Percentiles rank a stretch among this genome's conserved stretches.
Evolutionary conservation across 2,888 invertebrate species (phyloP).

Genomic region (Miltochrista miniata): DNA sequence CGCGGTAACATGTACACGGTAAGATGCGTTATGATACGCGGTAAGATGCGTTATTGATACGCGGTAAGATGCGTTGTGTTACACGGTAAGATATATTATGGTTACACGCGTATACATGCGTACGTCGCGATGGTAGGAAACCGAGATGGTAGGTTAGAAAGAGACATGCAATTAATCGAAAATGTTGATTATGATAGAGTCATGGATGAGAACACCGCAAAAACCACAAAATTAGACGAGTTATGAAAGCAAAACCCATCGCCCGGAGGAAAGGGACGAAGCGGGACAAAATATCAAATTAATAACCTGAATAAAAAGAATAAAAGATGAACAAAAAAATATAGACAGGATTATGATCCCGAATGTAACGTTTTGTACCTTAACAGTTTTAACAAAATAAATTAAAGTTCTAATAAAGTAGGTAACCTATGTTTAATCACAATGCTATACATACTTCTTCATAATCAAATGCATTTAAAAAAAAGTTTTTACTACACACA

Average conservation of each 20-base stretch:
- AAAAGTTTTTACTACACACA: no score
- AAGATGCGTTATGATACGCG: no score
- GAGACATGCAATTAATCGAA: constrained; percentile 57
- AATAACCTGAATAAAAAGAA: constrained; percentile 28
- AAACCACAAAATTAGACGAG: constrained; percentile 65
- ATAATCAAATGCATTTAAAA: no score
- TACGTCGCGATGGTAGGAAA: constrained; percentile 42
- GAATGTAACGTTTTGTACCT: no score
- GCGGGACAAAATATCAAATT: constrained; percentile 50
- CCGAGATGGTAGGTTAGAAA: constrained; percentile 44
- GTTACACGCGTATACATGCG: constrained; percentile 2
- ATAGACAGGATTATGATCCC: background rate
- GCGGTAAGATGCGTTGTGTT: no score
- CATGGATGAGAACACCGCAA: constrained; percentile 61
- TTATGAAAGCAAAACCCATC: constrained; percentile 75
- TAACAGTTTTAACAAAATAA: no score
- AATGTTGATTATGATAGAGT: constrained; percentile 53
- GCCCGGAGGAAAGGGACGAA: constrained; percentile 57
- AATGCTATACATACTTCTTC: no score
- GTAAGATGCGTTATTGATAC: no score
- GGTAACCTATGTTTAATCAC: no score
- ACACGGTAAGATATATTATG: no score
- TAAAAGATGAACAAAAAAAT: background rate
- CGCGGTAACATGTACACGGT: constrained; percentile 6
- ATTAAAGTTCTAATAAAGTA: no score